phyloP scores from a whole-genome alignment of 2,888 invertebrate genomes.

The Spatulosminthurus flaviceps region DNA sequence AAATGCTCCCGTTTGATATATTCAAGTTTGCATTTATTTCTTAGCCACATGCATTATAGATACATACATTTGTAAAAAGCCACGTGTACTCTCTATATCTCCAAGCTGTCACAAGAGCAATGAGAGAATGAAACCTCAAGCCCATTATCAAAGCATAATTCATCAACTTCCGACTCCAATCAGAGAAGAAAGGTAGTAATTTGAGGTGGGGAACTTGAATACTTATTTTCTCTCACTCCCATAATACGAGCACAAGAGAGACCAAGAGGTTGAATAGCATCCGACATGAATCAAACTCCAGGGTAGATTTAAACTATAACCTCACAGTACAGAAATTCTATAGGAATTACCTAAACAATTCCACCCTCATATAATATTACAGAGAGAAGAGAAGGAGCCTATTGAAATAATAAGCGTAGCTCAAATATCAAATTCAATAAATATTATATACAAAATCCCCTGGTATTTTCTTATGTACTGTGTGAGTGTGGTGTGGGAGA shows the following conservation, averaged over 20 bases:
- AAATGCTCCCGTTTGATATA: not conserved
- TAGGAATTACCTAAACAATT: too few species aligned
- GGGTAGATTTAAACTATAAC: constrained; percentile 43
- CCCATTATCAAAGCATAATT: constrained; percentile 63
- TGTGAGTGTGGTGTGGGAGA: too few species aligned
- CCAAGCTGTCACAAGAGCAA: constrained; percentile 21
- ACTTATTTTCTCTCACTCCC: constrained; percentile 1
- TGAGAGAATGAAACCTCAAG: constrained; percentile 40
- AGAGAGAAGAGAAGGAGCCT: too few species aligned
- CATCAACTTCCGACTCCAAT: constrained; percentile 64
- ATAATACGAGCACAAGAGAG: not conserved
- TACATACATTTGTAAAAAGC: not conserved
- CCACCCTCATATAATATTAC: too few species aligned
- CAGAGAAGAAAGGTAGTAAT: constrained; percentile 63
- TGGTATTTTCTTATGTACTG: too few species aligned
- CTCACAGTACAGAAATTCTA: too few species aligned
- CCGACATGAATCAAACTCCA: constrained; percentile 41
- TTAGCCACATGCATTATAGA: too few species aligned
- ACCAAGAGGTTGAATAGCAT: not conserved
- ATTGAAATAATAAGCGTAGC: constrained; percentile 35
- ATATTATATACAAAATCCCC: not conserved
- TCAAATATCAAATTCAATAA: constrained; percentile 9
- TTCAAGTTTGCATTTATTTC: too few species aligned
- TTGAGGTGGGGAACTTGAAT: constrained; percentile 48
- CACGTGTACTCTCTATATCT: not conserved